phyloP scores from a whole-genome alignment of 64 coral and sea anemone genomes.

The Catalaphyllia jardinei region DNA sequence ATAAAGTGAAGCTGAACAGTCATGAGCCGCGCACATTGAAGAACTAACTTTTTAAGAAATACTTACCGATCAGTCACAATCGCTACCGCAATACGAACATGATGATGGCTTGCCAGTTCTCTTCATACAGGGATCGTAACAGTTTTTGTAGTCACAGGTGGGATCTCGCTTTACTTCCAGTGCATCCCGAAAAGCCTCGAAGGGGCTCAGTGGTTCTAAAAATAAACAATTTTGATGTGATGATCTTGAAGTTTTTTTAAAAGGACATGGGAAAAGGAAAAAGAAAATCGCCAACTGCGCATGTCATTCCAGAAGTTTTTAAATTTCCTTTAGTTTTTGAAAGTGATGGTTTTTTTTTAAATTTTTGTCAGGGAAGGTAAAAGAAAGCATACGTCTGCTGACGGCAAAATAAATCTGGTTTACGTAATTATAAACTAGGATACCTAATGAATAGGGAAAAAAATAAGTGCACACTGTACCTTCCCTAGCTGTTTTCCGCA shows the following conservation, averaged over 20 bases:
- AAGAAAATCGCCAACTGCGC: too few relatives aligned
- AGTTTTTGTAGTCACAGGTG: not conserved
- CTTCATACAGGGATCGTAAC: not conserved
- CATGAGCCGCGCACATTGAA: too few relatives aligned
- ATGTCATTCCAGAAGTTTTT: too few relatives aligned
- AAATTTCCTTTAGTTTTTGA: too few relatives aligned
- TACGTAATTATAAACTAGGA: too few relatives aligned
- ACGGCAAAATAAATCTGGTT: too few relatives aligned
- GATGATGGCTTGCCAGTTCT: not conserved
- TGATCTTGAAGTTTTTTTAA: not conserved
- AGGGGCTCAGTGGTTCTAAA: not conserved
- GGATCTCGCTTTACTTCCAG: not conserved
- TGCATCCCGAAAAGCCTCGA: not conserved
- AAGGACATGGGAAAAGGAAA: too few relatives aligned
- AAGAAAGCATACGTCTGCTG: too few relatives aligned
- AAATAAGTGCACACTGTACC: not conserved
- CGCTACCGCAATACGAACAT: not conserved
- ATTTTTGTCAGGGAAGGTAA: too few relatives aligned
- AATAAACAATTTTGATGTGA: not conserved
- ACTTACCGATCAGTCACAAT: not conserved
- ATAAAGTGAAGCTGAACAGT: too few relatives aligned
- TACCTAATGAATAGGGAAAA: not conserved
- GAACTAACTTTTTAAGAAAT: too few relatives aligned
- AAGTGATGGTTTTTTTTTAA: too few relatives aligned
- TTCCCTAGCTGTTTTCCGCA: not conserved